These are phyloP conservation scores for Euclidia mi DNA, from an alignment of 2,888 invertebrate species.

Conservation along the genomic window DNA sequence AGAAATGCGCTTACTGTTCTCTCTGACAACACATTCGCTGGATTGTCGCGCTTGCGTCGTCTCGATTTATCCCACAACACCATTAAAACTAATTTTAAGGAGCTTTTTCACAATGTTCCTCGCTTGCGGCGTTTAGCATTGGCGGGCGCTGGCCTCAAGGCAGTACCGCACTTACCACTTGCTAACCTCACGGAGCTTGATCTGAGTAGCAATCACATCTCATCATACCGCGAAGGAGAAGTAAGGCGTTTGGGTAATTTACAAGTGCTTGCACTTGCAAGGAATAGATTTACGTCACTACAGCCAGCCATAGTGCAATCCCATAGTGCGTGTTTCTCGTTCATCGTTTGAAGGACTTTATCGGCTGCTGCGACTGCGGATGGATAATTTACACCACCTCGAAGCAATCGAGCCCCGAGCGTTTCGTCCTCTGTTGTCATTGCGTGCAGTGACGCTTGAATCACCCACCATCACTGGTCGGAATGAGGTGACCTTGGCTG, in stretches of 20 bases:
- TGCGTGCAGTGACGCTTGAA: conserved; percentile 92
- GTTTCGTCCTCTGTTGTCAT: conserved; percentile 91
- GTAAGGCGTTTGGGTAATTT: conserved; percentile 91
- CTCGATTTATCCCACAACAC: conserved; percentile 94
- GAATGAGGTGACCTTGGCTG: conserved; percentile 69
- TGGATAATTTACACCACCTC: conserved; percentile 92
- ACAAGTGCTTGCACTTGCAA: conserved; percentile 92
- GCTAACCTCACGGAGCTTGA: conserved; percentile 92
- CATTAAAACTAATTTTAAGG: conserved; percentile 94
- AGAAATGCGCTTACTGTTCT: conserved; percentile 94
- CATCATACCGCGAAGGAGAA: conserved; percentile 91
- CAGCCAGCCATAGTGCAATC: conserved; percentile 94
- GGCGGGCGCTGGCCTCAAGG: conserved; percentile 92
- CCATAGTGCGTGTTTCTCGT: conserved; percentile 91
- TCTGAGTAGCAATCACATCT: conserved; percentile 92
- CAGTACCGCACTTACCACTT: conserved; percentile 92
- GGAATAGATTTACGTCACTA: conserved; percentile 92
- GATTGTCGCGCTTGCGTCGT: conserved; percentile 92
- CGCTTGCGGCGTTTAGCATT: conserved; percentile 92
- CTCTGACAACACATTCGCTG: conserved; percentile 95
- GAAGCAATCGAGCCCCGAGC: conserved; percentile 93
- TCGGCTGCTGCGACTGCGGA: conserved; percentile 92
- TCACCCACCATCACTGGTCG: conserved; percentile 86
- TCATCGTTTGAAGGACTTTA: conserved; percentile 91
- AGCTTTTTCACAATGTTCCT: conserved; percentile 94